A percentile compares a stretch with the other conserved stretches of the same genome.
These are phyloP conservation scores for Sphaerophoria rueppellii DNA, from an alignment of 2,888 invertebrate genomes.

Conservation along the genomic window DNA sequence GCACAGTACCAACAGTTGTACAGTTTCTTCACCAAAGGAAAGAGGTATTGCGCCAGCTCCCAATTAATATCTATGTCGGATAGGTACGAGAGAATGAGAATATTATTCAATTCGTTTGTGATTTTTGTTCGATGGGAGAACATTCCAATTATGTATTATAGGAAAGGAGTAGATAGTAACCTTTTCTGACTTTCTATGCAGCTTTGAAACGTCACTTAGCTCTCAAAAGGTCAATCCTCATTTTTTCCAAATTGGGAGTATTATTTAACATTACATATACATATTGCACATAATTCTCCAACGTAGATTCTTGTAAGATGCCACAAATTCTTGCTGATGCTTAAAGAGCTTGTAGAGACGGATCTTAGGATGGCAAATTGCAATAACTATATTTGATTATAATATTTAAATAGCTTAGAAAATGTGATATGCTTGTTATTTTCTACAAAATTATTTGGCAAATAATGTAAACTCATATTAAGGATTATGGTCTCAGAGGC, in stretches of 20 bases:
- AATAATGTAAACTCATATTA: no score
- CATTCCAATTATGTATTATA: conserved; percentile 57
- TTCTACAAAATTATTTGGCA: no score
- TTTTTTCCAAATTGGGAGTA: not conserved
- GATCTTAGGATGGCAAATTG: no score
- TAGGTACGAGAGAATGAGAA: conserved; percentile 23
- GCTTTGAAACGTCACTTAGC: not conserved
- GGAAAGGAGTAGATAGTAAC: not conserved
- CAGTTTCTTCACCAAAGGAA: not conserved
- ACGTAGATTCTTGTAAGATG: no score
- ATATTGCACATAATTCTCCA: no score
- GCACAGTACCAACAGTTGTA: no score
- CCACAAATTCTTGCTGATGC: no score
- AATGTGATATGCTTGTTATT: no score
- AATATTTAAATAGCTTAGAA: no score
- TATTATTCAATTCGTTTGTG: conserved; percentile 69
- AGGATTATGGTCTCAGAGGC: no score
- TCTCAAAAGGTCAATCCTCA: not conserved
- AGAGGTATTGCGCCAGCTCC: conserved; percentile 41
- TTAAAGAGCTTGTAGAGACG: no score
- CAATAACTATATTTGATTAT: no score
- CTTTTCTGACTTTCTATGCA: not conserved
- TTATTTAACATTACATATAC: not conserved
- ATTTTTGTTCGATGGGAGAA: conserved; percentile 62
- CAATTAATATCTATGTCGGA: conserved; percentile 61